A percentile compares a stretch with the other conserved stretches of the same genome.
These are phyloP conservation scores for Nomada ferruginata DNA, from an alignment of 2,888 invertebrate species.

Conservation along the genomic window DNA sequence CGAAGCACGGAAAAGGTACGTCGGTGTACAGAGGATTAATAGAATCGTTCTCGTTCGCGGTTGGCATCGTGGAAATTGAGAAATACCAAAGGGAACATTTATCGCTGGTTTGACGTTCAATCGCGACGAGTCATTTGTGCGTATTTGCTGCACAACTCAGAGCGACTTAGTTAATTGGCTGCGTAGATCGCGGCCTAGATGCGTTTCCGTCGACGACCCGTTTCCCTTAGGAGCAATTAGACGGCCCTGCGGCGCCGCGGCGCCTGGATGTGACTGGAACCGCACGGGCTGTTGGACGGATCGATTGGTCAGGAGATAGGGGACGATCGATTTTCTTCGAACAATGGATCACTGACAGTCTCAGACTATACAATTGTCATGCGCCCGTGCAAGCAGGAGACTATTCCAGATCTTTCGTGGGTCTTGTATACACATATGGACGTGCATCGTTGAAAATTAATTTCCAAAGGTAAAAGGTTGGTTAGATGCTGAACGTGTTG, in stretches of 20 bases:
- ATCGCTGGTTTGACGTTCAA: constrained; percentile 49
- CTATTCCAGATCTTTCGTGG: background rate
- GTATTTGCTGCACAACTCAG: constrained; percentile 61
- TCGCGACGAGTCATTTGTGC: constrained; percentile 53
- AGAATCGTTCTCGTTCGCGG: background rate
- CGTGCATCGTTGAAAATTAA: too few species aligned
- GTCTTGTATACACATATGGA: too few species aligned
- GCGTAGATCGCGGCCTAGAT: constrained; percentile 53
- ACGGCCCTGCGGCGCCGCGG: constrained; percentile 6
- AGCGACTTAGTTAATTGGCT: constrained; percentile 65
- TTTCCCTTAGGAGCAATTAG: constrained; percentile 66
- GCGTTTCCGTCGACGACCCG: constrained; percentile 44
- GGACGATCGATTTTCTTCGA: constrained; percentile 37
- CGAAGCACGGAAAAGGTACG: too few species aligned
- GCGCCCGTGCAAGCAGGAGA: too few species aligned
- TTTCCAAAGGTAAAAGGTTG: too few species aligned
- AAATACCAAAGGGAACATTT: constrained; percentile 12
- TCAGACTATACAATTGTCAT: background rate
- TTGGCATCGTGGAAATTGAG: background rate
- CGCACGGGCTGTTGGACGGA: background rate
- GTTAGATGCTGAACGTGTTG: too few species aligned
- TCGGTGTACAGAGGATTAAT: background rate
- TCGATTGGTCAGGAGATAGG: constrained; percentile 26
- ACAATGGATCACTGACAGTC: constrained; percentile 5
- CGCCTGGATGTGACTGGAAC: constrained; percentile 35